These are phyloP conservation scores for Paramisgurnus dabryanus DNA, from an alignment of 2,113 vertebrate species.

Conservation along the genomic window DNA sequence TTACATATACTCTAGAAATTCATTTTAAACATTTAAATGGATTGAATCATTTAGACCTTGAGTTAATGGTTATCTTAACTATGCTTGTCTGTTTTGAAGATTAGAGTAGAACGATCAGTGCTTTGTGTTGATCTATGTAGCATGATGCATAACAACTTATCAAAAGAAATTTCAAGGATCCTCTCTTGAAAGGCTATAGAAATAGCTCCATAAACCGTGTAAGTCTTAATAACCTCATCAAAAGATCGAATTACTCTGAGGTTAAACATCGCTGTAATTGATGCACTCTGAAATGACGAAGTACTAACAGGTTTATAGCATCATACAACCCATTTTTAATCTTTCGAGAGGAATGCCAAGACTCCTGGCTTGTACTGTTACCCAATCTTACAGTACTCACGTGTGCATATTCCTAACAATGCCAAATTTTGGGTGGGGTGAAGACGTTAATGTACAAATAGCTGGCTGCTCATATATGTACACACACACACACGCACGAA, in stretches of 20 bases:
- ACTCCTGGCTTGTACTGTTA: slow-evolving; percentile 4
- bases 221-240: slow-evolving; percentile 11
- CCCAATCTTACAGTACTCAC: neutral
- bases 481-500: neutral
- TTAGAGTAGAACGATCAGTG: slow-evolving; percentile 8
- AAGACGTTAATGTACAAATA: neutral
- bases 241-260: slow-evolving; percentile 31
- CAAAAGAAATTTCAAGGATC: slow-evolving; percentile 47
- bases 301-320: slow-evolving; percentile 35
- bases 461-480: no score
- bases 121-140: slow-evolving; percentile 13
- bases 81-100: slow-evolving; percentile 2
- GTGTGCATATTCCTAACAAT: neutral
- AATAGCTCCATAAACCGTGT: slow-evolving; percentile 30
- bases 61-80: neutral
- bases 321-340: neutral
- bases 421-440: neutral
- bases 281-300: slow-evolving; percentile 18
- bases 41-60: no score
- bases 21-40: no score
- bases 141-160: slow-evolving; percentile 46
- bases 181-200: slow-evolving; percentile 25
- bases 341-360: slow-evolving; percentile 2
- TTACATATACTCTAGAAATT: no score
- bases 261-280: slow-evolving; percentile 24